Conservation (phyloP, 2,888 invertebrate genomes). For the Chloroclysta siterata region DNA sequence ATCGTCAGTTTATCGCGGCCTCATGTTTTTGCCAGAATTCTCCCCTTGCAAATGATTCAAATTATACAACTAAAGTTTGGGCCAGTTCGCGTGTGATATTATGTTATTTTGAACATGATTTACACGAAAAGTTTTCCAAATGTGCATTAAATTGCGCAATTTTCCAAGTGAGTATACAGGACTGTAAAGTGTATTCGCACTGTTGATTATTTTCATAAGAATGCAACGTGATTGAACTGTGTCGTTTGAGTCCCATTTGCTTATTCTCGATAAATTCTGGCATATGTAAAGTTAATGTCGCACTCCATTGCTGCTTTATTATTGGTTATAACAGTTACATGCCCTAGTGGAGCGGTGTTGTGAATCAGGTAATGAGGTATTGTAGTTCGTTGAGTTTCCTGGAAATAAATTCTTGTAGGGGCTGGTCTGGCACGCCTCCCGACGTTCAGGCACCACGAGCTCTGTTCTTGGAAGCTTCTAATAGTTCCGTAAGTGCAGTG, state of each 20-base stretch:
- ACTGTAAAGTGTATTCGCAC: constrained; percentile 27
- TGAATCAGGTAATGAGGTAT: constrained; percentile 33
- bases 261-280: neutral
- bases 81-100: constrained; percentile 9
- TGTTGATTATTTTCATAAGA: constrained; percentile 46
- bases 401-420: constrained; percentile 44
- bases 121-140: constrained; percentile 11
- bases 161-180: constrained; percentile 5
- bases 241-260: constrained; percentile 33
- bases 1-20: too few relatives aligned
- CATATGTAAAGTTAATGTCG: neutral
- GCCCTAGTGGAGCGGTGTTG: constrained; percentile 38
- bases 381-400: constrained; percentile 38
- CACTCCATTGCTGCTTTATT: constrained; percentile 21
- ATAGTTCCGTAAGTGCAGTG: constrained; percentile 69
- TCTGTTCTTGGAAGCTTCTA: constrained; percentile 68
- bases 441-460: constrained; percentile 65
- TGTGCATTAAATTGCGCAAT: constrained; percentile 16
- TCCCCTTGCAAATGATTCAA: constrained; percentile 4
- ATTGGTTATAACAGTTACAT: neutral
- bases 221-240: constrained; percentile 51
- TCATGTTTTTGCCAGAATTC: neutral
- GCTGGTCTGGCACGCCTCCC: constrained; percentile 63
- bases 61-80: constrained; percentile 10
- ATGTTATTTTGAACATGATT: constrained; percentile 18